A percentile compares a stretch with the other conserved stretches of the same genome.
Conservation (phyloP, 2,888 invertebrate genomes). For the Sipha maydis region DNA sequence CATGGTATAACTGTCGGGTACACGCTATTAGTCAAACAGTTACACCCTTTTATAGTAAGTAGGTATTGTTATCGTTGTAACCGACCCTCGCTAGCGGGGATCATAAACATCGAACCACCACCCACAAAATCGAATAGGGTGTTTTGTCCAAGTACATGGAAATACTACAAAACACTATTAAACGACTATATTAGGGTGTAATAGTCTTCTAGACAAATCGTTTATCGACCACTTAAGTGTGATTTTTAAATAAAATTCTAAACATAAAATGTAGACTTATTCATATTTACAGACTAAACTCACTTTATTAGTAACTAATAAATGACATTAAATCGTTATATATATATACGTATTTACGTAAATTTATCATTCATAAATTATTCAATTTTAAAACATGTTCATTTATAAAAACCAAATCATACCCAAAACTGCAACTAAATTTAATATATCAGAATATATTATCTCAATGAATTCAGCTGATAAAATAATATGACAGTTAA, state of each 20-base stretch:
- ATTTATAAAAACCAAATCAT: no score
- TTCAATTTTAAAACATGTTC: no score
- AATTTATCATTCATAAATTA: no score
- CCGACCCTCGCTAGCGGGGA: constrained; percentile 26
- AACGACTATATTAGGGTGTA: constrained; percentile 23
- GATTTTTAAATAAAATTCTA: not conserved
- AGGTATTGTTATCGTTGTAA: constrained; percentile 50
- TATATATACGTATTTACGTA: no score
- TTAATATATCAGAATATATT: no score
- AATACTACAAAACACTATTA: constrained; percentile 51
- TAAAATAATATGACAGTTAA: no score
- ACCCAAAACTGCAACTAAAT: no score
- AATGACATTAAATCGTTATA: no score
- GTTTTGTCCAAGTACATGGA: not conserved
- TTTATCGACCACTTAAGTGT: constrained; percentile 30
- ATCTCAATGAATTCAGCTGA: no score
- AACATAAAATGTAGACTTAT: no score
- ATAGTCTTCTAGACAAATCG: constrained; percentile 19
- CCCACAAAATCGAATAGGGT: constrained; percentile 52
- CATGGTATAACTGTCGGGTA: constrained; percentile 57
- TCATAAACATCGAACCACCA: constrained; percentile 41
- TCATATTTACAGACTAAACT: no score
- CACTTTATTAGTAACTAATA: no score
- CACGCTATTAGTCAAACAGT: constrained; percentile 60
- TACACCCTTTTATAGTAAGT: constrained; percentile 61